Evolutionary conservation across 2,888 invertebrate species (phyloP).

Genomic region (Leptopilina myrica): DNA sequence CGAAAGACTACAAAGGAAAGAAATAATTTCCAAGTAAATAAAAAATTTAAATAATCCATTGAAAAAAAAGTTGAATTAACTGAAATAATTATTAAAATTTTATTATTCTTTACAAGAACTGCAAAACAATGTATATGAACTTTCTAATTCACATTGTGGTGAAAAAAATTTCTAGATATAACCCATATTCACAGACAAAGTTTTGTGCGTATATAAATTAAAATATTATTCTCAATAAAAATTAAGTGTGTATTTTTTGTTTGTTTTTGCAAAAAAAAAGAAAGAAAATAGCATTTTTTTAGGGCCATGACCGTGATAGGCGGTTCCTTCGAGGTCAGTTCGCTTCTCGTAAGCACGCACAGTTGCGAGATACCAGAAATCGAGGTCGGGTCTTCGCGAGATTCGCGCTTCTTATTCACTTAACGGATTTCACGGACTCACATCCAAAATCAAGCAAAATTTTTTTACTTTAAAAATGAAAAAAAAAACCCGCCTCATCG

Average conservation of each 20-base stretch:
- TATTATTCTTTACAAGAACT: constrained; percentile 4
- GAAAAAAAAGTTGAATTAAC: too few relatives aligned
- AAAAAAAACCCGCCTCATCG: neutral
- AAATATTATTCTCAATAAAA: too few relatives aligned
- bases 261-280: neutral
- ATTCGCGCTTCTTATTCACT: constrained; percentile 27
- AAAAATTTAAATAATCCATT: too few relatives aligned
- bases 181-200: neutral
- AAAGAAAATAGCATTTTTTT: neutral
- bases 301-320: constrained; percentile 27
- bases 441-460: neutral
- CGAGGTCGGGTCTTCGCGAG: constrained; percentile 29
- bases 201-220: too few relatives aligned
- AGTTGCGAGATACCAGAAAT: constrained; percentile 34
- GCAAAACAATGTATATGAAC: neutral
- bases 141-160: constrained; percentile 2
- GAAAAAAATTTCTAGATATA: neutral
- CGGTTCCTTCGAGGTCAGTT: constrained; percentile 30
- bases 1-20: too few relatives aligned
- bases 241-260: neutral
- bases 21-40: too few relatives aligned
- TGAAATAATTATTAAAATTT: neutral
- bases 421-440: constrained; percentile 14
- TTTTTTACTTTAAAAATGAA: too few relatives aligned
- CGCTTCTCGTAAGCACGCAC: constrained; percentile 23